These are phyloP conservation scores for Thamnophis elegans DNA, from an alignment of 2,797 vertebrate genomes.

Conservation along the genomic window DNA sequence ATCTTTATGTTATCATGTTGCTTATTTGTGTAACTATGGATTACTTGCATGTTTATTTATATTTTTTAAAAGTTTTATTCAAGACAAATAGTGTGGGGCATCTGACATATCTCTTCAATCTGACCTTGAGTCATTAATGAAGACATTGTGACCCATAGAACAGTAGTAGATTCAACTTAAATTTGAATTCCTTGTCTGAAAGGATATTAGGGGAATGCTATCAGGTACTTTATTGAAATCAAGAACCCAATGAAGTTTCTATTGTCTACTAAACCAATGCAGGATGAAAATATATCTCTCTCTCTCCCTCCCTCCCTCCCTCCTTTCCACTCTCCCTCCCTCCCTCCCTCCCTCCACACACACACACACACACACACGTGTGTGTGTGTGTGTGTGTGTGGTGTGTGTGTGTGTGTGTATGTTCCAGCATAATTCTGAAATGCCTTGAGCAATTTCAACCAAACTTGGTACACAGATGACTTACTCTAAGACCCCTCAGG, in stretches of 20 bases:
- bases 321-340: no score
- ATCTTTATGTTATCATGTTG: neutral
- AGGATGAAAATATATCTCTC: neutral
- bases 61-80: neutral
- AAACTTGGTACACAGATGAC: no score
- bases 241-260: neutral
- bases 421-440: no score
- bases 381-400: no score
- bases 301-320: no score
- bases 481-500: no score
- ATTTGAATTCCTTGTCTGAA: neutral
- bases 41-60: no score
- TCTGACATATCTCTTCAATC: neutral
- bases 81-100: neutral
- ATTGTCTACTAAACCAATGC: neutral
- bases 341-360: no score
- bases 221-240: neutral
- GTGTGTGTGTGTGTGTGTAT: no score
- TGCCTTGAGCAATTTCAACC: no score
- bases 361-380: no score
- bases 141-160: neutral
- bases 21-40: neutral
- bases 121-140: neutral
- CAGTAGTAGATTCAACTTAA: neutral
- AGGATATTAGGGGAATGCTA: neutral